A percentile compares a stretch with the other conserved stretches of the same genome.
Evolutionary conservation across 1,140 invertebrate genomes (phyloP).

Genomic region (Heliconius melpomene): DNA sequence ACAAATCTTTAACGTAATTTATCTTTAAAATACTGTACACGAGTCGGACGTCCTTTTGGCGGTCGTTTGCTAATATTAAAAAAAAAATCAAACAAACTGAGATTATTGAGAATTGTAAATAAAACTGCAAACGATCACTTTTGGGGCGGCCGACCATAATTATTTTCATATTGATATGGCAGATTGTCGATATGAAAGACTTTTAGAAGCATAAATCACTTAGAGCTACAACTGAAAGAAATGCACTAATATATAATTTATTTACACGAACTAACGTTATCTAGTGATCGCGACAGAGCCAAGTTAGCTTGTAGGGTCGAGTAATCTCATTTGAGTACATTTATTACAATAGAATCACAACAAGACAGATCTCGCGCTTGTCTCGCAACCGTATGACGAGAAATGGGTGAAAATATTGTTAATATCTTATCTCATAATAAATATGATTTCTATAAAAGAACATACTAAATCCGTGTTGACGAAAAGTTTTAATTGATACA

Average conservation of each 20-base stretch:
- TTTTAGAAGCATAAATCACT: constrained; percentile 67
- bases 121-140: constrained; percentile 64
- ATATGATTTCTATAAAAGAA: neutral
- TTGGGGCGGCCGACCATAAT: constrained; percentile 64
- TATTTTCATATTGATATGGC: constrained; percentile 80
- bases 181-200: constrained; percentile 80
- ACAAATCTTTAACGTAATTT: constrained; percentile 81
- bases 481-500: neutral
- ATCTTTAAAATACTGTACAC: constrained; percentile 80
- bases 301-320: constrained; percentile 48
- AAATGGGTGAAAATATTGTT: neutral
- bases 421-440: neutral
- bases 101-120: constrained; percentile 37
- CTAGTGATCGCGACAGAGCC: constrained; percentile 52
- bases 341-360: constrained; percentile 64
- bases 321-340: constrained; percentile 78
- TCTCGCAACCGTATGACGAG: neutral
- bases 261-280: constrained; percentile 62
- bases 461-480: neutral
- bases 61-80: constrained; percentile 59
- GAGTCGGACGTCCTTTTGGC: constrained; percentile 62
- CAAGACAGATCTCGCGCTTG: constrained; percentile 59
- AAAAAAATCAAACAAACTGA: constrained; percentile 9
- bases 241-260: constrained; percentile 74
- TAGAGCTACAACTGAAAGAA: constrained; percentile 72